Percentiles rank a stretch among this genome's conserved stretches.
Conservation (phyloP, 2,113 vertebrate species). For the Rhinolophus sinicus region DNA sequence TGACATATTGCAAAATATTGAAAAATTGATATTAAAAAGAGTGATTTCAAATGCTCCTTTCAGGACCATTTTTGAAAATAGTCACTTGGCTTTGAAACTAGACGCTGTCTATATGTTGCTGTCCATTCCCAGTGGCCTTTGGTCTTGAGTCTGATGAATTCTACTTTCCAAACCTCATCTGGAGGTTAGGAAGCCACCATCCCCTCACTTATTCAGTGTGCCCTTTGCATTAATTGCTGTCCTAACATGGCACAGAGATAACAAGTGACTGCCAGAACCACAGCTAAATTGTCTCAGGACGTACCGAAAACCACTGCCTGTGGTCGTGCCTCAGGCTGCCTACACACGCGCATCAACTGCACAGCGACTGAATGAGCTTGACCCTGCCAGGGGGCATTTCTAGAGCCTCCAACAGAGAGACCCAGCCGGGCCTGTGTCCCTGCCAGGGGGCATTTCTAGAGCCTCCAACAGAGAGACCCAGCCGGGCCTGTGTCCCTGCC, state of each 20-base stretch:
- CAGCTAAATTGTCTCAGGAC: constrained; percentile 35
- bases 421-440: background rate
- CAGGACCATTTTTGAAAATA: background rate
- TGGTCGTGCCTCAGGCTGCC: constrained; percentile 51
- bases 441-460: constrained; percentile 49
- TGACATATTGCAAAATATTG: constrained; percentile 13
- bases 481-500: background rate
- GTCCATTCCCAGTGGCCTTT: background rate
- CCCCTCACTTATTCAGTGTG: background rate
- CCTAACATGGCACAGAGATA: constrained; percentile 40
- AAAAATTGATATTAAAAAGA: background rate
- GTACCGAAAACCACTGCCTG: background rate
- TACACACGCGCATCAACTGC: constrained; percentile 5
- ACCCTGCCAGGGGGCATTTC: constrained; percentile 46
- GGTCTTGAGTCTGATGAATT: background rate
- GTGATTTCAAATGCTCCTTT: background rate
- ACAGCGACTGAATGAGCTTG: constrained; percentile 25
- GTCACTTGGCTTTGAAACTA: constrained; percentile 31
- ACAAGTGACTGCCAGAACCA: constrained; percentile 39
- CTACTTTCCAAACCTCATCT: background rate
- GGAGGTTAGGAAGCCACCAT: background rate
- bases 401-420: background rate
- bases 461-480: background rate
- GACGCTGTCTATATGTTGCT: background rate
- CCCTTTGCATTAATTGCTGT: constrained; percentile 10